Percentiles rank a stretch among this genome's conserved stretches.
Conservation (phyloP, 2,113 vertebrate species). For the Stigmatopora argus region DNA sequence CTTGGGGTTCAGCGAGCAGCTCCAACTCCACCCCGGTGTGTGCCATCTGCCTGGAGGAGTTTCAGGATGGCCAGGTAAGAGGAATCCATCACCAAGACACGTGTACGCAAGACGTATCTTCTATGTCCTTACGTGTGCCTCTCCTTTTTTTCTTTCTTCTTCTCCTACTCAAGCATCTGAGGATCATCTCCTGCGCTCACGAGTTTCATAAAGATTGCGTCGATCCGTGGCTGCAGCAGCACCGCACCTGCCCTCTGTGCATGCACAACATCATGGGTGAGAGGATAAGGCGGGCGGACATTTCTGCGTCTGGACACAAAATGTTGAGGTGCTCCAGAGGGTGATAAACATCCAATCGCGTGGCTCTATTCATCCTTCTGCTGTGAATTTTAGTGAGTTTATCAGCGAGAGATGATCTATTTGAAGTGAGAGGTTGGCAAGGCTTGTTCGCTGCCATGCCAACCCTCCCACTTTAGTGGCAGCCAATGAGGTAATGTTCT, state of each 20-base stretch:
- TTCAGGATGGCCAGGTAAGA: slow-evolving; percentile 89
- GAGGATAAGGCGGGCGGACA: background rate
- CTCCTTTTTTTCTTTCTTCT: slow-evolving; percentile 1
- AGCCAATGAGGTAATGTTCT: no score
- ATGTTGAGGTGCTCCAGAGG: no score
- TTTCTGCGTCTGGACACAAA: no score
- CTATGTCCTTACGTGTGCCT: background rate
- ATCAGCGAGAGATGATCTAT: no score
- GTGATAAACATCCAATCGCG: no score
- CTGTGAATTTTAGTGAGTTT: no score
- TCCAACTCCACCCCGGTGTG: slow-evolving; percentile 87
- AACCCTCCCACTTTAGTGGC: no score
- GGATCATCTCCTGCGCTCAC: slow-evolving; percentile 91
- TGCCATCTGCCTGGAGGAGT: slow-evolving; percentile 95
- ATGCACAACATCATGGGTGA: slow-evolving; percentile 99
- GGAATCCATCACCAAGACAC: background rate
- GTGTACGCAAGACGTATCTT: background rate
- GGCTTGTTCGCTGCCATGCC: no score
- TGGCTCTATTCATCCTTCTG: no score
- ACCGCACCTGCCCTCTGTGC: slow-evolving; percentile 94
- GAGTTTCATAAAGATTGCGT: slow-evolving; percentile 95
- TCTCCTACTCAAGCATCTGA: slow-evolving; percentile 75
- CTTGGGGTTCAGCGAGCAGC: slow-evolving; percentile 80
- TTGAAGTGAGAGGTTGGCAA: no score
- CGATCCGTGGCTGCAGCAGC: slow-evolving; percentile 92